Evolutionary conservation across 2,113 vertebrate species (phyloP).

Genomic region (Anarrhichthys ocellatus): DNA sequence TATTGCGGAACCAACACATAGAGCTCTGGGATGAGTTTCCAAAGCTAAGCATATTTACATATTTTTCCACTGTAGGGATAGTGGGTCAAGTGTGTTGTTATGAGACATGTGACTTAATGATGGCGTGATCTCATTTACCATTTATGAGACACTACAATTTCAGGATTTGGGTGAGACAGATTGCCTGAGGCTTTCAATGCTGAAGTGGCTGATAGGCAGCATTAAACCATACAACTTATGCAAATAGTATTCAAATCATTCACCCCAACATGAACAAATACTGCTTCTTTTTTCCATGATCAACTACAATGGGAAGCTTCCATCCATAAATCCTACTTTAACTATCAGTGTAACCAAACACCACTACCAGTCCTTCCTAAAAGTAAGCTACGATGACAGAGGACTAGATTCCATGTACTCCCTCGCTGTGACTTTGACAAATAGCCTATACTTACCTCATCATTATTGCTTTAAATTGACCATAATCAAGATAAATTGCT

Average conservation of each 20-base stretch:
- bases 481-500: conserved; percentile 82
- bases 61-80: conserved; percentile 23
- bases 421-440: conserved; percentile 77
- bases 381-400: conserved; percentile 34
- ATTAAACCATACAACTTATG: neutral
- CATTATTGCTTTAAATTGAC: conserved; percentile 79
- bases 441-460: conserved; percentile 75
- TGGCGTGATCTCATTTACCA: neutral
- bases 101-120: conserved; percentile 8
- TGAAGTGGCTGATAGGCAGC: conserved; percentile 1
- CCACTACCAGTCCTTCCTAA: conserved; percentile 1
- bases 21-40: neutral
- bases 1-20: conserved; percentile 14
- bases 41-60: conserved; percentile 9
- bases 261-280: neutral
- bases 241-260: neutral
- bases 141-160: neutral
- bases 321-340: neutral
- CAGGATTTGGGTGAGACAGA: neutral
- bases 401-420: conserved; percentile 63
- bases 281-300: neutral
- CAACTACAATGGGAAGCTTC: neutral
- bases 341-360: neutral
- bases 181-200: neutral
- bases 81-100: conserved; percentile 25